Conservation (phyloP, 2,888 invertebrate genomes). For the Pammene fasciana region DNA sequence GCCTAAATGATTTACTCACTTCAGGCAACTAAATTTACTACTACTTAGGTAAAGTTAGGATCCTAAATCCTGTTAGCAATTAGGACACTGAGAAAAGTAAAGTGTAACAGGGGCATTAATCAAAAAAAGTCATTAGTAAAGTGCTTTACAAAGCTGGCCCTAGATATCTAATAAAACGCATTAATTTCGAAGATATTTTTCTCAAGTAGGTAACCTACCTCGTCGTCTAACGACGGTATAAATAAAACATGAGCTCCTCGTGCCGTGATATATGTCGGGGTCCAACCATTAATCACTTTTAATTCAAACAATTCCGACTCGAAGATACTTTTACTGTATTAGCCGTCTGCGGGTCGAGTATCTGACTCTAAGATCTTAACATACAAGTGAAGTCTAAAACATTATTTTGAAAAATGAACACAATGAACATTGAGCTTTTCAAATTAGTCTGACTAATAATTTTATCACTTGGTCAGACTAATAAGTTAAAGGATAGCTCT, state of each 20-base stretch:
- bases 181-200: not conserved
- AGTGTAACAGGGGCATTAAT: no score
- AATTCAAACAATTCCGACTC: slow-evolving; percentile 44
- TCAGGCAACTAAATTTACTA: no score
- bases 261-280: slow-evolving; percentile 55
- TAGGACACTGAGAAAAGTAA: no score
- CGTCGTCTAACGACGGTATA: slow-evolving; percentile 10
- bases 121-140: no score
- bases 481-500: no score
- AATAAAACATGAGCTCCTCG: slow-evolving; percentile 40
- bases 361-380: slow-evolving; percentile 1
- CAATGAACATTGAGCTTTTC: no score
- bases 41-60: no score
- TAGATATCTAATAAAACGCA: not conserved
- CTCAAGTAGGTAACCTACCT: not conserved
- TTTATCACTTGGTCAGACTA: no score
- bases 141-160: not conserved
- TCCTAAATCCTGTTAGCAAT: no score
- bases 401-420: not conserved
- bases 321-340: slow-evolving; percentile 27
- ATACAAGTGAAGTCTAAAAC: not conserved
- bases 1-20: no score
- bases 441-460: no score
- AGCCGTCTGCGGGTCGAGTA: not conserved
- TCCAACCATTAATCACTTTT: slow-evolving; percentile 49